Evolutionary conservation across 2,113 vertebrate genomes (phyloP), one percentile per base, ranked within the genome.

Genomic region (Corvus hawaiiensis): DNA sequence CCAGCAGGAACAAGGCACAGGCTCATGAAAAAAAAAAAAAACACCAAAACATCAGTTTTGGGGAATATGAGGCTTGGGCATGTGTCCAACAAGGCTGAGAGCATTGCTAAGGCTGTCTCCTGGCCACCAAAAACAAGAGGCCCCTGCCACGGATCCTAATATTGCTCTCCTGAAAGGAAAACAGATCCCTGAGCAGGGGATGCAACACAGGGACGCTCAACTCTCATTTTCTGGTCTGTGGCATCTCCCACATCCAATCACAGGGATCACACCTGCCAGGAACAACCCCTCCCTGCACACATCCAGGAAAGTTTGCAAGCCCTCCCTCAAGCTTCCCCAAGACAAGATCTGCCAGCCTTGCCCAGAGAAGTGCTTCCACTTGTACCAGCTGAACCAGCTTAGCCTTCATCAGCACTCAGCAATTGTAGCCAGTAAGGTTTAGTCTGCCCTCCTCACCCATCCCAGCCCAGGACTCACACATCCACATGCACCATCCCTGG

Each of bases 141-240:
- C 7, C 9, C 27, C 24, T 56, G 19, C 16, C 6, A 43, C 0
- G 0, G 32, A 80, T 32, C 37, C 32, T 7, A n/a, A 4, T 15
- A n/a, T 5, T 32, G 19, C 9, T 56, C 27, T 85, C 27, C 20
- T 35, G 18, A 13, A 52, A 85, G 5, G 19, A 81, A 75, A 93
- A 35, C 7, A 61, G 21, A 46, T 24, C 28, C 16, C 6, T 10
- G 10, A 76, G 43, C 3, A 85, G 4, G 10, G 7, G 6, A 37
- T 17, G 10, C 20, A 69, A 4, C 26, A 51, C 17, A 49, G 23
- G 10, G 17, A 52, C 1, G 1, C 35, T 16, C 37, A 39, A n/a
- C 3, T 82, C 37, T 84, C 37, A 52, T 63, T 23, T 72, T 49
- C 46, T 19, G 28, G 37, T 21, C 44, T 52, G 30, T 43, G 2